These are phyloP conservation scores for Lapara coniferarum DNA, from an alignment of 2,888 invertebrate genomes.

Conservation along the genomic window DNA sequence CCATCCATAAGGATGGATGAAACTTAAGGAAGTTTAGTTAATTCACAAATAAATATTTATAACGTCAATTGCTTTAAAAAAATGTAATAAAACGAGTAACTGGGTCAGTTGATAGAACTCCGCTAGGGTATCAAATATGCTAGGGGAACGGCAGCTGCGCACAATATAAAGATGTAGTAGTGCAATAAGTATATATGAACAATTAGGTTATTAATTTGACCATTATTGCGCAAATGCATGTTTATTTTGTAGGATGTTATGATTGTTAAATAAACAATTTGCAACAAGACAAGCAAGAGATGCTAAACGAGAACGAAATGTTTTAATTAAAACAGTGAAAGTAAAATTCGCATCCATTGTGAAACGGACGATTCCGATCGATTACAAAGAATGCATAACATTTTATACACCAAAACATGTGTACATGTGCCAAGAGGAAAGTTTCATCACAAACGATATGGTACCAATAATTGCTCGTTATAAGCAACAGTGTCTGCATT, in stretches of 20 bases:
- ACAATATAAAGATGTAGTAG: too few species aligned
- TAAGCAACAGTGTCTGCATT: background rate
- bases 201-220: too few species aligned
- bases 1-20: background rate
- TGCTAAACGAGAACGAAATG: constrained; percentile 8
- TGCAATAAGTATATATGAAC: too few species aligned
- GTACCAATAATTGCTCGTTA: background rate
- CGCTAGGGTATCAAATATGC: too few species aligned
- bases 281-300: background rate
- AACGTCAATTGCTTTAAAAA: too few species aligned
- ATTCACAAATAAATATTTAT: too few species aligned
- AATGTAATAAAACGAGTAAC: too few species aligned
- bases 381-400: constrained; percentile 23
- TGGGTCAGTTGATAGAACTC: too few species aligned
- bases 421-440: constrained; percentile 14
- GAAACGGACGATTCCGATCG: constrained; percentile 17
- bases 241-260: background rate
- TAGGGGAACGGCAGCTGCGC: too few species aligned
- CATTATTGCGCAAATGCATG: too few species aligned
- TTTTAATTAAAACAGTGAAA: constrained; percentile 16
- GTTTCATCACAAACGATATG: background rate
- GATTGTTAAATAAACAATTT: background rate
- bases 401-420: constrained; percentile 21
- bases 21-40: background rate
- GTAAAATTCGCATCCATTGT: constrained; percentile 10